These are phyloP conservation scores for Dysmachus trigonus DNA, from an alignment of 2,888 invertebrate genomes.

Conservation along the genomic window DNA sequence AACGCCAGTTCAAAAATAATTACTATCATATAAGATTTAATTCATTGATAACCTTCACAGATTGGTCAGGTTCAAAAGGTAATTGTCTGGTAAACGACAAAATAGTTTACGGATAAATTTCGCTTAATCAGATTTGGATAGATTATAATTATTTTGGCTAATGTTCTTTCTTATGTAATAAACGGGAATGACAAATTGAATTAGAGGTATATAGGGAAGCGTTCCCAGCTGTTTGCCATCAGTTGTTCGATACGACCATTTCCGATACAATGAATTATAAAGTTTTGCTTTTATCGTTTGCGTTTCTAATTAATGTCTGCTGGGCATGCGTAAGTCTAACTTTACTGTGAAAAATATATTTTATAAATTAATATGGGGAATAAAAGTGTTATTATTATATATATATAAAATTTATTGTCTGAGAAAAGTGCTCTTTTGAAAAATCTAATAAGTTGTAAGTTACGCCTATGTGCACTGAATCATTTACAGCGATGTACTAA, in stretches of 20 bases:
- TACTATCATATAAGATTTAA: not conserved
- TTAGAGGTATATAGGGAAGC: not conserved
- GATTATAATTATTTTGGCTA: not conserved
- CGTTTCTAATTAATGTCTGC: not conserved
- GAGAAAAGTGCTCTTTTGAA: too few species aligned
- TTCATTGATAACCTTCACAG: not conserved
- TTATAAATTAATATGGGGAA: not conserved
- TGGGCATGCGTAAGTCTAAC: not conserved
- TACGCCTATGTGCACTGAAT: too few species aligned
- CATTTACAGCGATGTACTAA: too few species aligned
- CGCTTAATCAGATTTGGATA: not conserved
- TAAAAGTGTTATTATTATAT: not conserved
- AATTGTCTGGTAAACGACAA: not conserved
- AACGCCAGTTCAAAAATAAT: not conserved
- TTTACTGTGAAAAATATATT: not conserved
- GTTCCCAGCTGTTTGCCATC: not conserved
- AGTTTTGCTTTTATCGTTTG: not conserved
- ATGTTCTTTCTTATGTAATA: not conserved
- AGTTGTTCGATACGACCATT: not conserved
- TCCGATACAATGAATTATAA: constrained; percentile 50
- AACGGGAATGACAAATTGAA: not conserved
- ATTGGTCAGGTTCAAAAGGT: not conserved
- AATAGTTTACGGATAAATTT: not conserved
- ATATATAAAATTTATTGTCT: too few species aligned
- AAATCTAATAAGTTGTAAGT: too few species aligned